Conservation (phyloP, 2,113 vertebrate genomes). For the Orycteropus afer region DNA sequence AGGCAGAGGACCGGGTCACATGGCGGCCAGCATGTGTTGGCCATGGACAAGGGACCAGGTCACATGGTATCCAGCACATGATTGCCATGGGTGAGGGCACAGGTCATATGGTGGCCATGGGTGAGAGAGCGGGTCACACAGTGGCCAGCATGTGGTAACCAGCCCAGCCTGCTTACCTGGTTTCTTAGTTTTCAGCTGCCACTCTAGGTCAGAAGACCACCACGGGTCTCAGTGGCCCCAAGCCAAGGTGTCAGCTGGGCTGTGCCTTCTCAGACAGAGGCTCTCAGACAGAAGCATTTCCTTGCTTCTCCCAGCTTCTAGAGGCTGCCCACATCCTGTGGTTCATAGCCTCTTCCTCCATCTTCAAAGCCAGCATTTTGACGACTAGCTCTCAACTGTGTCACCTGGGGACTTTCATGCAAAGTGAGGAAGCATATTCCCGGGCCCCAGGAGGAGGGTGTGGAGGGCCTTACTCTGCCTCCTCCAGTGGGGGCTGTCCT, state of each 20-base stretch:
- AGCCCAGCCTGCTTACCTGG: rapidly evolving
- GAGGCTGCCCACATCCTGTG: too few relatives aligned
- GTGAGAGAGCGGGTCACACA: too few relatives aligned
- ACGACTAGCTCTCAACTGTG: not conserved
- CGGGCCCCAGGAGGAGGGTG: not conserved
- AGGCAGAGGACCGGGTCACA: too few relatives aligned
- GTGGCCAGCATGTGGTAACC: not conserved
- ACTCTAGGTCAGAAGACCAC: not conserved
- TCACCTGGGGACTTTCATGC: not conserved
- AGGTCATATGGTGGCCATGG: too few relatives aligned
- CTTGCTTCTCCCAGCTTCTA: not conserved
- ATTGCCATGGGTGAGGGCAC: too few relatives aligned
- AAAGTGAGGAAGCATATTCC: rapidly evolving
- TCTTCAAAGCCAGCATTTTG: not conserved
- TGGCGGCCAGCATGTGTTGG: too few relatives aligned
- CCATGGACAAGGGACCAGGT: too few relatives aligned
- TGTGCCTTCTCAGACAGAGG: rapidly evolving
- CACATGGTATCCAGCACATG: not conserved
- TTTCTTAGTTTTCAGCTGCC: rapidly evolving
- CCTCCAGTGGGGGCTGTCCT: rapidly evolving
- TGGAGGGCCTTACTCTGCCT: too few relatives aligned
- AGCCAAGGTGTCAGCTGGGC: too few relatives aligned
- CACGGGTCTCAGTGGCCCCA: rapidly evolving
- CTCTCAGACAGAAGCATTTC: not conserved
- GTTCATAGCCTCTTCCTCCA: not conserved